Base-by-base conservation (phyloP, 2,797 vertebrate genomes). In the Sebastes goodei region DNA sequence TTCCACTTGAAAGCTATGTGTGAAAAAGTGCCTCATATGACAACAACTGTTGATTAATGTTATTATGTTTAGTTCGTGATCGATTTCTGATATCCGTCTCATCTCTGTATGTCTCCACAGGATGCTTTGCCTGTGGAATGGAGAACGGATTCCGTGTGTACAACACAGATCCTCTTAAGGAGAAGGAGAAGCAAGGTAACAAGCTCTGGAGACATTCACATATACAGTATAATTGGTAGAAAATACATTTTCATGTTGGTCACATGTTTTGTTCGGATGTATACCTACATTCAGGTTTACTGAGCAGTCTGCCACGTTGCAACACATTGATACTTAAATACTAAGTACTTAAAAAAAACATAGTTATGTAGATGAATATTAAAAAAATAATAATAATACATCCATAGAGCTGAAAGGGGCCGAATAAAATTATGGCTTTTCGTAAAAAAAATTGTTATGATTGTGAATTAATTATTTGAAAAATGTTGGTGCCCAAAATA, bases 101-200 rank as follows among this genome's bases (percentile, higher is more conserved):
- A 7, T 74, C 4, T 73, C 1, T 25, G 12, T 79, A 53, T 88
- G 62, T 87, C 38, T 89, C 81, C 87, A 15, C 88, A 99, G 98
- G 98, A 61, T 99, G 99, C 94, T 99, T 99, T 93, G 98, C 99
- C 6, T 99, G 99, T 94, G 99, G 99, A 35, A 99, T 99, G 98
- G 99, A 99, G 92, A 99, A 98, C 90, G 99, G 99, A 89, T 99
- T 99, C 85, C 96, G 98, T 86, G 99, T 99, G 66, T 99, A 99
- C 93, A 99, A 99, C 94, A 98, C 99, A 29, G 99, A 99, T 88
- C 99, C 99, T 7, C 97, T 99, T 57, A 99, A 99, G 93, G 99
- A 99, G 89, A 99, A 99, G 88, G 99, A 99, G 88, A 99, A 99
- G 85, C 98, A 99, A 98, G 99, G 99, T 99, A 95, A 96, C 82